Percentiles rank a stretch among this genome's conserved stretches.
Evolutionary conservation across 2,797 vertebrate species (phyloP).

Genomic region (Chelon labrosus): DNA sequence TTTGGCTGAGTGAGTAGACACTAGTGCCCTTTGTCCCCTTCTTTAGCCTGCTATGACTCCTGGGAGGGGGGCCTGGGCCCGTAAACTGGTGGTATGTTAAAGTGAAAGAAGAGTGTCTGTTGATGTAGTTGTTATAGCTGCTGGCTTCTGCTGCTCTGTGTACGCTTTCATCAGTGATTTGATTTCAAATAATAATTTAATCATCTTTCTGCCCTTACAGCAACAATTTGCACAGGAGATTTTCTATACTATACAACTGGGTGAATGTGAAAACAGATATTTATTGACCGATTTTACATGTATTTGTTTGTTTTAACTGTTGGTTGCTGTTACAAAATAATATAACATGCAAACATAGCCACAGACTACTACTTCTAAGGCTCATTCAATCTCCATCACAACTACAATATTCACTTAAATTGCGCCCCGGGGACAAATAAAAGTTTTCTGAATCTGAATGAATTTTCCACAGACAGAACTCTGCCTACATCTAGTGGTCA

Average conservation of each 20-base stretch:
- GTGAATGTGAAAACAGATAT: too few relatives aligned
- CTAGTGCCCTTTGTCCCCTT: slow-evolving; percentile 80
- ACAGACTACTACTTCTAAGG: too few relatives aligned
- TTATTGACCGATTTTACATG: too few relatives aligned
- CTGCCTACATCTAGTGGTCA: slow-evolving; percentile 69
- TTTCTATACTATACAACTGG: too few relatives aligned
- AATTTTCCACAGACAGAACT: slow-evolving; percentile 27
- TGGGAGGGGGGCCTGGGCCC: slow-evolving; percentile 50
- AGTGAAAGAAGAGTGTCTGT: slow-evolving; percentile 46
- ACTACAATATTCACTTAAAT: too few relatives aligned
- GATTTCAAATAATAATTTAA: not conserved
- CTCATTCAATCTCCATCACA: too few relatives aligned
- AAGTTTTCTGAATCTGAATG: too few relatives aligned
- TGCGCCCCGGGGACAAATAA: too few relatives aligned
- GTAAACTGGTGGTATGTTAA: slow-evolving; percentile 68
- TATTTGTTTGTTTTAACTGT: too few relatives aligned
- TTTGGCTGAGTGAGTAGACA: slow-evolving; percentile 74
- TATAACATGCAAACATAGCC: too few relatives aligned
- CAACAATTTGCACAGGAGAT: not conserved
- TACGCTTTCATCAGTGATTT: not conserved
- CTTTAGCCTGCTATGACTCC: slow-evolving; percentile 68
- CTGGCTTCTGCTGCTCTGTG: slow-evolving; percentile 26
- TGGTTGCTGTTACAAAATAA: too few relatives aligned
- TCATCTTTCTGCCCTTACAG: not conserved
- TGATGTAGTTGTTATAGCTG: slow-evolving; percentile 40